These are phyloP conservation scores for Mormyrus lacerda DNA, from an alignment of 2,113 vertebrate species.

Conservation along the genomic window DNA sequence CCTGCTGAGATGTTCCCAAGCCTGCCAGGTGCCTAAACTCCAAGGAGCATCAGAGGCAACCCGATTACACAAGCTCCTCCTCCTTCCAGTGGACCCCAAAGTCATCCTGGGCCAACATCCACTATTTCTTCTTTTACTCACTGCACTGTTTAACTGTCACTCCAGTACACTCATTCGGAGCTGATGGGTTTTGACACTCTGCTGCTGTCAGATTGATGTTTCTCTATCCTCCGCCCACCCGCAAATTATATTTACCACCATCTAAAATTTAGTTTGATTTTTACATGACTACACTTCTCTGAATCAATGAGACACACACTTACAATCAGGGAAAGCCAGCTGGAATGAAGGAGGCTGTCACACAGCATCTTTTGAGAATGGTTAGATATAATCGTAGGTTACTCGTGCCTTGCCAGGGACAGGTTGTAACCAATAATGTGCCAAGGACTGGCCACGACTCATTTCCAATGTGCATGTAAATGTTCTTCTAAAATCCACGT, in stretches of 20 bases:
- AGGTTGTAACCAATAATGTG: neutral
- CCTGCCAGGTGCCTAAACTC: neutral
- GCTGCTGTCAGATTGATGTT: neutral
- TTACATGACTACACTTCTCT: neutral
- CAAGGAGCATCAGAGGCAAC: neutral
- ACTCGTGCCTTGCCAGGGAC: neutral
- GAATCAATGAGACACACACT: neutral
- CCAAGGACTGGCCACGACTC: neutral
- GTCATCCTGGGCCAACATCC: neutral
- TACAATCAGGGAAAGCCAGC: neutral
- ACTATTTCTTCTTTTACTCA: neutral
- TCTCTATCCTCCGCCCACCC: neutral
- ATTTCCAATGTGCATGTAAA: neutral
- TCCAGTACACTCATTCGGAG: neutral
- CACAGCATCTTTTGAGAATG: neutral
- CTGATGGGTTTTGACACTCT: neutral
- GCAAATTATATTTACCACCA: neutral
- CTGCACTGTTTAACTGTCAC: neutral
- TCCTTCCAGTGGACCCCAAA: neutral
- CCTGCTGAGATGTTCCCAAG: neutral
- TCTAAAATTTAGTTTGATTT: neutral
- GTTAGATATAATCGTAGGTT: neutral
- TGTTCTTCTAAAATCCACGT: neutral
- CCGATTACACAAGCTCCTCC: neutral
- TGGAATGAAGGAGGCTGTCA: neutral